phyloP scores from a whole-genome alignment of 2,797 vertebrate genomes.

The Sebastes trivittatus region DNA sequence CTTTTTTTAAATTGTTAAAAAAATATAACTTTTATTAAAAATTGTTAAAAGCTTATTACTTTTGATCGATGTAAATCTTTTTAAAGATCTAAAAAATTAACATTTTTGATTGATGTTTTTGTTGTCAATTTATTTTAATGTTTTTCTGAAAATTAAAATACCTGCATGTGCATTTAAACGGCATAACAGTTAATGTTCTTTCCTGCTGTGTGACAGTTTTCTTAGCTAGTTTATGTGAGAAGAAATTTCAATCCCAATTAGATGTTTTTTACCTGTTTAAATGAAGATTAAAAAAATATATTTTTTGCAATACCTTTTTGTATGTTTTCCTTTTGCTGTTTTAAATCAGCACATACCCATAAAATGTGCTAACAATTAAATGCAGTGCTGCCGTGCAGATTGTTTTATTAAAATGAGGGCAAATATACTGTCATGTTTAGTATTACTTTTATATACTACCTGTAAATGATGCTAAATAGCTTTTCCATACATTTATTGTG shows the following conservation, averaged over 20 bases:
- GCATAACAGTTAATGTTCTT: neutral
- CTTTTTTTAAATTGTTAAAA: too few relatives aligned
- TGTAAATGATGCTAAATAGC: slow-evolving; percentile 37
- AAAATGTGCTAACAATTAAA: too few relatives aligned
- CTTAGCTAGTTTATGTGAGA: neutral
- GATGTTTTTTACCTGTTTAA: neutral
- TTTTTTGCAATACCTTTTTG: neutral
- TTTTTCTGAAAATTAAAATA: neutral
- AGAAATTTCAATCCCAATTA: neutral
- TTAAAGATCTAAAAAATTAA: neutral
- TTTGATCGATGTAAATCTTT: too few relatives aligned
- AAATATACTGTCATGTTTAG: neutral
- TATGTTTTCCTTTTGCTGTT: neutral
- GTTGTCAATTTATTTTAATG: neutral
- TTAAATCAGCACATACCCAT: too few relatives aligned
- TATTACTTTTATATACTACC: neutral
- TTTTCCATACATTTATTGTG: slow-evolving; percentile 13
- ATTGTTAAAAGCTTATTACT: too few relatives aligned
- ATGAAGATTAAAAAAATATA: neutral
- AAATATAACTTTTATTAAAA: too few relatives aligned
- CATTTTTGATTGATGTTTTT: neutral
- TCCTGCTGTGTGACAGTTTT: neutral
- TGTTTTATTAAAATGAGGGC: neutral
- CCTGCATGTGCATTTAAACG: neutral
- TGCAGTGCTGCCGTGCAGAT: neutral